Evolutionary conservation across 2,113 vertebrate genomes (phyloP), one percentile per base, ranked within the genome.

Genomic region (Glaucidium brasilianum): DNA sequence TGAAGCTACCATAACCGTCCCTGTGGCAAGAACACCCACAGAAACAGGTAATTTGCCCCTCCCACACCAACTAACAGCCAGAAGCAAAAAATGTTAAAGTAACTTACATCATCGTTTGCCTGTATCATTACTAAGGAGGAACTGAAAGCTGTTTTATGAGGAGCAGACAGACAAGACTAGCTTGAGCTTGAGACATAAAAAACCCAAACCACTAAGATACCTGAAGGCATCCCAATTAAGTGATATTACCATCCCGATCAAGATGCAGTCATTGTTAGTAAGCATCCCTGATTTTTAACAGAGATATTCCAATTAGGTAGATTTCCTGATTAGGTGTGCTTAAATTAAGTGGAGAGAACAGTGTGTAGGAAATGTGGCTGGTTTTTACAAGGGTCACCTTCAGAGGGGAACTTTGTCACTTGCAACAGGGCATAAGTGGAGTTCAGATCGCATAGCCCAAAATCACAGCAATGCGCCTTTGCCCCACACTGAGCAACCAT

Each of bases 181-280:
- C 96, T 96, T 85, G 92, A 95, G 96, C 94, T 95, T 95, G 94
- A 97, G 94, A 95, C 96, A 88, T 89, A 92, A 95, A 95, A 94
- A 93, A 63, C 39, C 68, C 91, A 97, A 97, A 96, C 96, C 94
- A 97, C 94, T 92, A 95, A 95, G 80, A 92, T 41, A 97, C 95
- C 96, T 58, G 83, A 95, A 97, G 96, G 96, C 93, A 97, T 95
- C 95, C 93, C 96, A 98, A 97, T 97, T 97, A 97, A 97, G 91
- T 76, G 97, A 96, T 97, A 97, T 97, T 97, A 96, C 92, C 82
- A 93, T 96, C 94, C 95, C 34, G 92, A 95, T 96, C 96, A 96
- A 97, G 96, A 97, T 95, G 96, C 95, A 97, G 94, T 96, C 94
- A 96, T 97, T 96, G 96, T 96, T 96, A 96, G 95, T 97, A 95